Evolutionary conservation across 2,113 vertebrate species (phyloP), one percentile per base, ranked within the genome.

Genomic region (Macaca mulatta): DNA sequence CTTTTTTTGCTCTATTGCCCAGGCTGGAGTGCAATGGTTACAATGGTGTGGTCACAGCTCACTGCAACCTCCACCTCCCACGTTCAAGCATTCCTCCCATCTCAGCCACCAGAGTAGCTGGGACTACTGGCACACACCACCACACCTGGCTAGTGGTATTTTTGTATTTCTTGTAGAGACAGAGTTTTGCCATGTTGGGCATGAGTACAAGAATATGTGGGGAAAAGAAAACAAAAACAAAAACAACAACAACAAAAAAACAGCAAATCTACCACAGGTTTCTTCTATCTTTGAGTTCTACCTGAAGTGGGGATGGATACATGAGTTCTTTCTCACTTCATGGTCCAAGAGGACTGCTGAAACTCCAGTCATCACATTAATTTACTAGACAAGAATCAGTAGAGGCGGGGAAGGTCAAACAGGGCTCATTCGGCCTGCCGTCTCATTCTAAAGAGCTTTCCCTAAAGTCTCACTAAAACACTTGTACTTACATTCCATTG

Each of bases 181-280:
- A 64, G 61, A 64, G 27, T 32, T 64, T 64, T 64, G 27, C 27
- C 61, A 32, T 64, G 61, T 64, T 64, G 18, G 8, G 7, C 81
- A 23, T 38, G 38, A 38, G 61, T 59, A n/a, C 23, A 55, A 89
- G 8, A 40, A 69, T 8, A 6, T 32, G 4, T n/a, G n/a, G n/a
- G 90, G 77, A 86, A 32, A 52, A 52, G 13, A 30, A 14, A 64
- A 0, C 11, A 64, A 61, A 3, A 40, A 40, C 40, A 40, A 40
- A 1, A 40, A 40, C 40, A 40, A 40, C 4, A 64, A 0, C 4
- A 64, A 61, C 0, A 13, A 13, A 1, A 14, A 50, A 50, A 17
- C 23, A 70, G 1, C 72, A 75, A 81, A n/a, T 59, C 64, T 89
- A 75, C 48, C 64, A 35, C 13, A 85, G 57, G 52, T 30, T 55